These are phyloP conservation scores for Spilarctia lutea DNA, from an alignment of 2,888 invertebrate genomes.

Conservation along the genomic window DNA sequence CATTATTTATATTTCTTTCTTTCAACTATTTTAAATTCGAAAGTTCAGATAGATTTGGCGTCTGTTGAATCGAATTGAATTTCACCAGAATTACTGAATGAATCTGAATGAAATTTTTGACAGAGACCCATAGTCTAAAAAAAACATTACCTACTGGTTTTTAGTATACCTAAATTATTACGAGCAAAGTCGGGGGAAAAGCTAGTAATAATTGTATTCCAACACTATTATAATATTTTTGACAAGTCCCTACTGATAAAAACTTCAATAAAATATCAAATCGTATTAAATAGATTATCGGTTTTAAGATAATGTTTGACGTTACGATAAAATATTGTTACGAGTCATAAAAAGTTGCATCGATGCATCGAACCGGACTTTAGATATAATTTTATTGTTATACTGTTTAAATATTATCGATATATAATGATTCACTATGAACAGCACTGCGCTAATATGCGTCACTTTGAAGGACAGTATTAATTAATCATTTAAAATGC, in stretches of 20 bases:
- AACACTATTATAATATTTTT: neutral
- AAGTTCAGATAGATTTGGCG: neutral
- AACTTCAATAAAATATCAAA: constrained; percentile 36
- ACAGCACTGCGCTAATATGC: neutral
- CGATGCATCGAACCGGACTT: constrained; percentile 34
- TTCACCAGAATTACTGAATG: neutral
- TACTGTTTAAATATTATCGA: constrained; percentile 23
- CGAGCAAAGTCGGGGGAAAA: neutral
- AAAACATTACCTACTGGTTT: neutral
- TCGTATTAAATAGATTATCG: constrained; percentile 46
- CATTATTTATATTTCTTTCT: neutral
- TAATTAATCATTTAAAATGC: constrained; percentile 6
- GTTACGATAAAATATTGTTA: constrained; percentile 38
- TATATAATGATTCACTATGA: neutral
- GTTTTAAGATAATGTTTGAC: constrained; percentile 39
- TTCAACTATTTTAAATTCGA: no score
- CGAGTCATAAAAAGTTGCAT: constrained; percentile 16
- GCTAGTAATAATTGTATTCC: neutral
- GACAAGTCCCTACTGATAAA: constrained; percentile 20
- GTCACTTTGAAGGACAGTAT: neutral
- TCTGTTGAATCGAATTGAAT: neutral
- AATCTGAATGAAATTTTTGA: neutral
- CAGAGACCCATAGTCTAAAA: neutral
- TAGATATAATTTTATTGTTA: constrained; percentile 28
- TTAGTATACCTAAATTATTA: neutral